Evolutionary conservation across 2,113 vertebrate species (phyloP).

Genomic region (Cavia porcellus): DNA sequence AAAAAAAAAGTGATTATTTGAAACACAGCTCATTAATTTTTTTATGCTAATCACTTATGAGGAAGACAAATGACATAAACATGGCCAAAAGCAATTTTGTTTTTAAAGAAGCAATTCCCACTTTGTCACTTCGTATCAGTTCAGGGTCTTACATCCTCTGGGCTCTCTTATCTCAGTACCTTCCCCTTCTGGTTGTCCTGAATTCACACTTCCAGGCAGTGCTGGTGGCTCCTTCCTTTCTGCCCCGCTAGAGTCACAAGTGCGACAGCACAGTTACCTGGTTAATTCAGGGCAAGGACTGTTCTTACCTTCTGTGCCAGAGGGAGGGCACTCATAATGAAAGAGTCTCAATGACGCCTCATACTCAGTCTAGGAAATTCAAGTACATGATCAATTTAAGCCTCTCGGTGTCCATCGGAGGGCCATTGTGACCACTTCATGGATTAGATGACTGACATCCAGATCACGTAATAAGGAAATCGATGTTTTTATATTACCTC

Average conservation of each 20-base stretch:
- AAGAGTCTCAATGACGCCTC: background rate
- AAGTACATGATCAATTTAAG: background rate
- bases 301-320: background rate
- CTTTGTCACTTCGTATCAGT: background rate
- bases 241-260: fast-evolving
- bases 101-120: background rate
- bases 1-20: background rate
- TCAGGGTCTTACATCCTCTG: background rate
- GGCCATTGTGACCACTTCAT: background rate
- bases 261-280: fast-evolving
- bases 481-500: background rate
- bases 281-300: background rate
- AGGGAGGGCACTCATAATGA: background rate
- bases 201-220: fast-evolving
- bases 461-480: background rate
- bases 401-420: background rate
- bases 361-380: background rate
- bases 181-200: background rate
- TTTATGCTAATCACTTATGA: background rate
- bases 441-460: background rate
- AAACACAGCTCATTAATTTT: slow-evolving; percentile 26
- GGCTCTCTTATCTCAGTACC: background rate
- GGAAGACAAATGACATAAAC: slow-evolving; percentile 48
- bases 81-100: slow-evolving; percentile 25
- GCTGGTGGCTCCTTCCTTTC: too few relatives aligned